A percentile compares a stretch with the other conserved stretches of the same genome.
These are phyloP conservation scores for Halichondria panicea DNA, from an alignment of 37 sponge, comb jelly and placozoan genomes.

Conservation along the genomic window DNA sequence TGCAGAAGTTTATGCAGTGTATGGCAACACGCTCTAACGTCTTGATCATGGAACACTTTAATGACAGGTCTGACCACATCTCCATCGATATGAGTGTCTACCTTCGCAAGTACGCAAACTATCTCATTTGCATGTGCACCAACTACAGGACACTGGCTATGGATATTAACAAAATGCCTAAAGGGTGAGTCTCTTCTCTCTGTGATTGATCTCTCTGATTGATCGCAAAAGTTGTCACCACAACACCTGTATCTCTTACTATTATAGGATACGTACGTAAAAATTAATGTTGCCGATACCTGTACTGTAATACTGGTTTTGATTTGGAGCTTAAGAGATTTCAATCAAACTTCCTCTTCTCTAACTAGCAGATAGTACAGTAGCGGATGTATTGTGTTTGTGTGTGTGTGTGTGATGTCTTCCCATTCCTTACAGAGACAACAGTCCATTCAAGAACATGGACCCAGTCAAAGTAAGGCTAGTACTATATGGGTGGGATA, in stretches of 20 bases:
- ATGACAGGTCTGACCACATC: constrained; percentile 48
- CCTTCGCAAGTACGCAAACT: constrained; percentile 69
- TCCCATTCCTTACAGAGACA: constrained; percentile 24
- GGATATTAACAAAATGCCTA: constrained; percentile 71
- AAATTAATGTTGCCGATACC: too few species aligned
- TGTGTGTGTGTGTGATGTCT: constrained; percentile 1
- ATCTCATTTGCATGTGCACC: constrained; percentile 42
- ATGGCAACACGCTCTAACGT: constrained; percentile 69
- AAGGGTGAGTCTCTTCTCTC: constrained; percentile 39
- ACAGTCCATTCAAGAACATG: constrained; percentile 52
- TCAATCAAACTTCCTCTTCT: too few species aligned
- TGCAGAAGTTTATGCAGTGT: constrained; percentile 83
- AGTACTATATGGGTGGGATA: neutral
- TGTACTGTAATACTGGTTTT: too few species aligned
- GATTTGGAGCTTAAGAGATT: too few species aligned
- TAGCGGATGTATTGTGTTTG: neutral
- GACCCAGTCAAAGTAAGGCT: constrained; percentile 56
- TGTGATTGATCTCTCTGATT: neutral
- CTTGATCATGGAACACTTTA: constrained; percentile 59
- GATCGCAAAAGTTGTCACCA: too few species aligned
- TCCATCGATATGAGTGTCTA: constrained; percentile 73
- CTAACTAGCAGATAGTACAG: too few species aligned
- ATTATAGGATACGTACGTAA: too few species aligned
- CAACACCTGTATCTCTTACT: too few species aligned
- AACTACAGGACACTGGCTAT: constrained; percentile 66